phyloP scores from a whole-genome alignment of 2,113 vertebrate species.

The Podiceps cristatus region DNA sequence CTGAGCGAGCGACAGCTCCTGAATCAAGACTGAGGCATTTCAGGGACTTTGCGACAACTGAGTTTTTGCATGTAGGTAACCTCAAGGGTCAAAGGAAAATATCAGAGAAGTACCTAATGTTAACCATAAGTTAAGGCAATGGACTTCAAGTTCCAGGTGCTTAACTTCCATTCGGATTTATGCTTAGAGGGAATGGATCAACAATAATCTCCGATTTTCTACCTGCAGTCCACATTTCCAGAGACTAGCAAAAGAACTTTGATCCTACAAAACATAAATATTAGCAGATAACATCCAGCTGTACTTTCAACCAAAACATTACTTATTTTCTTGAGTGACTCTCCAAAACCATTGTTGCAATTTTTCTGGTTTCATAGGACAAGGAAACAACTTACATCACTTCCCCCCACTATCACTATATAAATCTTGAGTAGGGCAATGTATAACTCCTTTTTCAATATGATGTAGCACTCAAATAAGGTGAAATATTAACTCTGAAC shows the following conservation, averaged over 20 bases:
- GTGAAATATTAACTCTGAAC: background rate
- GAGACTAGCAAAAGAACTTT: background rate
- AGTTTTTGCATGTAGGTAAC: background rate
- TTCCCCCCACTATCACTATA: background rate
- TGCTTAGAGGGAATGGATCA: background rate
- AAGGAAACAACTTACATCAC: background rate
- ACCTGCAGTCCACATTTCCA: background rate
- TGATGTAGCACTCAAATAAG: background rate
- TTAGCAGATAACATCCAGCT: background rate
- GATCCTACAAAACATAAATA: background rate
- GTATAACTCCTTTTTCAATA: background rate
- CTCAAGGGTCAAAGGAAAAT: background rate
- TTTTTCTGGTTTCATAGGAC: background rate
- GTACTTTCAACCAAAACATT: background rate
- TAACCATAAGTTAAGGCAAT: background rate
- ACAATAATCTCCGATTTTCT: background rate
- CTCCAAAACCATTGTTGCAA: background rate
- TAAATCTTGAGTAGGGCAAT: background rate
- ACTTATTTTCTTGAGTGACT: background rate
- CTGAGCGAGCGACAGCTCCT: background rate
- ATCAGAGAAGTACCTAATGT: background rate
- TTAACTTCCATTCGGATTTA: background rate
- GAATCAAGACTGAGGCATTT: background rate
- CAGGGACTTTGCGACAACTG: background rate
- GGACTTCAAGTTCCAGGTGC: background rate